These are phyloP conservation scores for Corbicula japonica DNA, from an alignment of 2,888 invertebrate species.

Conservation along the genomic window DNA sequence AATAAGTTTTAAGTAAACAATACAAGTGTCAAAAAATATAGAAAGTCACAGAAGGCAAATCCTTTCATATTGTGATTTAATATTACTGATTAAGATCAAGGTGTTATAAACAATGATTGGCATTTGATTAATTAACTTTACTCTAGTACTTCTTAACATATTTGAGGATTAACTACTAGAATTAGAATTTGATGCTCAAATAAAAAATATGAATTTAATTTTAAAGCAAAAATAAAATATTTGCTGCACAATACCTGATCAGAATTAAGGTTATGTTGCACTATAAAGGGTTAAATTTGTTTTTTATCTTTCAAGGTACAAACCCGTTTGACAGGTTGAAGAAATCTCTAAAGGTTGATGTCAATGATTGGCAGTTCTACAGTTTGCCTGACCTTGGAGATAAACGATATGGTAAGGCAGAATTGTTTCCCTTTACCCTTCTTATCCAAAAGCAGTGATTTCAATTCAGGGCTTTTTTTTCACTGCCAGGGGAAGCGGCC, in stretches of 20 bases:
- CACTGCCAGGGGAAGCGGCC: neutral
- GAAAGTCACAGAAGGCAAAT: no score
- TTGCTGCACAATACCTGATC: neutral
- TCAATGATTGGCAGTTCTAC: constrained; percentile 92
- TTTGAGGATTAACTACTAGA: neutral
- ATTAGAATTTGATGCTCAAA: neutral
- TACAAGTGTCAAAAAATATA: no score
- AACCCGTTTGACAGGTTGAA: constrained; percentile 73
- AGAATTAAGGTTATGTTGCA: no score
- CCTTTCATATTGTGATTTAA: no score
- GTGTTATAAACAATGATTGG: no score
- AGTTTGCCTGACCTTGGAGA: constrained; percentile 91
- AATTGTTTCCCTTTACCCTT: neutral
- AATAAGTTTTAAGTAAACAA: no score
- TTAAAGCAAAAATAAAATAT: neutral
- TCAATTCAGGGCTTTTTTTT: neutral
- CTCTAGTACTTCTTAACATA: no score
- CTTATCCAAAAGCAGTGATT: neutral
- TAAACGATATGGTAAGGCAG: constrained; percentile 92
- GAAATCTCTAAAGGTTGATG: constrained; percentile 70
- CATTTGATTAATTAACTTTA: no score
- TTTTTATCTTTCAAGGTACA: constrained; percentile 59
- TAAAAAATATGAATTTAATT: neutral
- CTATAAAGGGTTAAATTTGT: neutral
- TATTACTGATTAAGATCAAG: no score